Evolutionary conservation across 2,888 invertebrate genomes (phyloP).

Genomic region (Phaonia tiefii): DNA sequence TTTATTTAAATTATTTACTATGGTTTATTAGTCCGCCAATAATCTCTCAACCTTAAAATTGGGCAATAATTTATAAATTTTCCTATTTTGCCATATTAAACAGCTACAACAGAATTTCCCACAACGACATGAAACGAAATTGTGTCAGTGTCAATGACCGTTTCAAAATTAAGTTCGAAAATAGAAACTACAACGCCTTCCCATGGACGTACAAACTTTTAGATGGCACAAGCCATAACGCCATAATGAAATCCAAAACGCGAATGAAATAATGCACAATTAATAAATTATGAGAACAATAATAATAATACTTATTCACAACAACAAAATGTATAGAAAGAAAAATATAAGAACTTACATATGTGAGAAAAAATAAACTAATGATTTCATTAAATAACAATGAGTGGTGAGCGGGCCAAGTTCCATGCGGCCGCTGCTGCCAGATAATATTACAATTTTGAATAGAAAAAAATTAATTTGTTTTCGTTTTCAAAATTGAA

Average conservation of each 20-base stretch:
- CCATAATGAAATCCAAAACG: constrained; percentile 54
- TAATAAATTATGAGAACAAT: constrained; percentile 48
- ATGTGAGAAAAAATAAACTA: constrained; percentile 31
- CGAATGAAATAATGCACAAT: constrained; percentile 59
- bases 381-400: constrained; percentile 46
- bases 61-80: too few relatives aligned
- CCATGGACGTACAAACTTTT: not conserved
- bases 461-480: constrained; percentile 21
- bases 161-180: constrained; percentile 35
- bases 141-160: constrained; percentile 66
- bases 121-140: constrained; percentile 33
- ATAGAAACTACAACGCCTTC: constrained; percentile 10
- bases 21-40: too few relatives aligned
- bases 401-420: not conserved
- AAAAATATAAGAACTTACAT: not conserved
- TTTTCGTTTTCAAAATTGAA: not conserved
- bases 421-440: not conserved
- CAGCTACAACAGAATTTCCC: not conserved
- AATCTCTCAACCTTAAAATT: too few relatives aligned
- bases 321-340: constrained; percentile 7
- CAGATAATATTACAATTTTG: constrained; percentile 49
- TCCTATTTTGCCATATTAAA: too few relatives aligned
- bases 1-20: too few relatives aligned
- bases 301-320: constrained; percentile 22
- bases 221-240: constrained; percentile 40